Conservation (phyloP, 1,140 invertebrate species). For the Drosophila obscura region DNA sequence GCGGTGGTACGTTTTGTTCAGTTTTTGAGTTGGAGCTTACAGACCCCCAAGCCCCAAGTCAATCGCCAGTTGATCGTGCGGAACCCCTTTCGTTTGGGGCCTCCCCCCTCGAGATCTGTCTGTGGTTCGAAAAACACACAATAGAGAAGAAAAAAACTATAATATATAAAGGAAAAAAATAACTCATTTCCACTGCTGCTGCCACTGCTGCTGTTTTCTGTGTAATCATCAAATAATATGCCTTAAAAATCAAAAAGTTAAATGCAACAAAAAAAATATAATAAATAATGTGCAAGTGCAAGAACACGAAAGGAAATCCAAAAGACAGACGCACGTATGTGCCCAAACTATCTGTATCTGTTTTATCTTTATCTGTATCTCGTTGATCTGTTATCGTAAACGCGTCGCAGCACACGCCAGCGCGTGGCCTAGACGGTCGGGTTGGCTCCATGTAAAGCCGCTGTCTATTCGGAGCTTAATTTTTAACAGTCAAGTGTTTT, state of each 20-base stretch:
- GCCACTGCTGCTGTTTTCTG: conserved; percentile 44
- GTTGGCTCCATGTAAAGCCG: conserved; percentile 25
- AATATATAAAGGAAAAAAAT: conserved; percentile 37
- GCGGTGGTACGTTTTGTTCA: not conserved
- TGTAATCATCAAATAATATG: conserved; percentile 48
- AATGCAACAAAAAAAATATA: conserved; percentile 6
- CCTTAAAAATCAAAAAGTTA: conserved; percentile 43
- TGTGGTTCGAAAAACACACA: conserved; percentile 15
- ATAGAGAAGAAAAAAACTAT: conserved; percentile 15
- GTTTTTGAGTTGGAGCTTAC: too few relatives aligned
- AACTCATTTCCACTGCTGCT: conserved; percentile 17
- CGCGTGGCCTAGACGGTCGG: conserved; percentile 48
- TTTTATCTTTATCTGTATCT: conserved; percentile 41
- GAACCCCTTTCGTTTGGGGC: conserved; percentile 32
- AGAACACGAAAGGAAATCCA: not conserved
- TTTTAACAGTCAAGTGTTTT: conserved; percentile 35
- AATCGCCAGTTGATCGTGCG: conserved; percentile 58
- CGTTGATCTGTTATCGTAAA: conserved; percentile 45
- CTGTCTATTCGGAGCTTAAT: conserved; percentile 47
- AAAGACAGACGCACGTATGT: conserved; percentile 40
- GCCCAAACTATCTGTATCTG: conserved; percentile 31
- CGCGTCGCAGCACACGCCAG: conserved; percentile 46
- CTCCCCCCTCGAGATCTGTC: not conserved
- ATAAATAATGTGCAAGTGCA: conserved; percentile 8
- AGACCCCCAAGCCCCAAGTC: conserved; percentile 10